Base-by-base conservation (phyloP, 2,888 invertebrate species). In the Pimpla rufipes region DNA sequence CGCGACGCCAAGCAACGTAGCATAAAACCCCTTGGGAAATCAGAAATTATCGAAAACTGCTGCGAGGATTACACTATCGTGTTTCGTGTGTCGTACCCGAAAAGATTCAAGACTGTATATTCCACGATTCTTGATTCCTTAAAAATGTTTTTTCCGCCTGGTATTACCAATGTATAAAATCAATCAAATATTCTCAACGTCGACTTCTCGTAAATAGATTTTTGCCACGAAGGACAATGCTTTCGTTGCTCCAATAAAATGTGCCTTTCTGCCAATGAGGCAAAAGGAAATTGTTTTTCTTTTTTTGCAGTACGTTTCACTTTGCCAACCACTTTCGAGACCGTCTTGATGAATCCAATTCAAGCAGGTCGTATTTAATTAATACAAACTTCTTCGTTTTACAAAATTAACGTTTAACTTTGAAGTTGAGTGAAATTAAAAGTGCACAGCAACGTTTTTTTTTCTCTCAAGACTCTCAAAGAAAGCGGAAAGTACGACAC, bases 11-110 rank as follows among this genome's bases (percentile, higher is more conserved):
- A 8, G 59, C 52, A 78, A 73, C 77, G 67, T 71, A 71, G 67
- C 68, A 74, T 67, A 50, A 75, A 79, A 70, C 62, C 82, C 64
- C 57, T 55, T n/a, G 82, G 82, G 78, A 82, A 79, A 79, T 82
- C 70, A 79, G 64, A 79, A 82, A 82, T 82, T 78, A 70, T 74
- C 29, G 78, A 73, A 78, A 68, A 74, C 73, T 29, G 52, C 52
- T 70, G 16, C 4, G 11, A 18, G 10, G 52, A 40, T 52, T 70
- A 52, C 11, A 16, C 55, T 37, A 40, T 37, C 35, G 52, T 52
- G 40, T 70, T 50, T 2, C 21, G 11, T 16, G 11, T 35, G 11
- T 10, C 50, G 50, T 16, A 18, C 35, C n/a, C 68, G 11, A 68
- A 68, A 50, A 68, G 16, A 35, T 37, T 62, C n/a, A 3, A 5